phyloP scores from a whole-genome alignment of 2,113 vertebrate genomes.

The Prolemur simus region DNA sequence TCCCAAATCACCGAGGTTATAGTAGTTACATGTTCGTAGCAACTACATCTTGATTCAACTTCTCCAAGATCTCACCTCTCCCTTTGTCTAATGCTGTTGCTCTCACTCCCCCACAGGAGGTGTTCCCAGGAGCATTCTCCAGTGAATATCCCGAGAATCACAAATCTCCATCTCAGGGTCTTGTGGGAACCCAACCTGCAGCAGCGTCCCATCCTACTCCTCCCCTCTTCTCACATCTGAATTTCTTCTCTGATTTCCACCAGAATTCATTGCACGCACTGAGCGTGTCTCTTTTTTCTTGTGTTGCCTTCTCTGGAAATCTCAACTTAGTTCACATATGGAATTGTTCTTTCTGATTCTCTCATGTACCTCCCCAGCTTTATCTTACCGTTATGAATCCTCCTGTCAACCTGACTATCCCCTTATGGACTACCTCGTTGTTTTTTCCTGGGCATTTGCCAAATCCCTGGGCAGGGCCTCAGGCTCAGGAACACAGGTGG shows the following conservation, averaged over 20 bases:
- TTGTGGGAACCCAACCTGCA: background rate
- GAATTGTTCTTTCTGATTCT: background rate
- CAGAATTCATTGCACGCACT: background rate
- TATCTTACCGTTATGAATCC: background rate
- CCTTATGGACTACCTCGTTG: background rate
- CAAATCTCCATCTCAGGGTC: background rate
- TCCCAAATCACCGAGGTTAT: no score
- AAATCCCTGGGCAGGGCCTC: background rate
- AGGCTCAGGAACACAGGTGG: background rate
- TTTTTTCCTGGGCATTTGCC: background rate
- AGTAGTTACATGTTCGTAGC: background rate
- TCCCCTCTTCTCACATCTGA: background rate
- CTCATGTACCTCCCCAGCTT: background rate
- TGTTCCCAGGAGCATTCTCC: background rate
- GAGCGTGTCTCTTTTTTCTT: background rate
- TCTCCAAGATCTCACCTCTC: background rate
- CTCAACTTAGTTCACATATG: background rate
- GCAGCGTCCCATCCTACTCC: no score
- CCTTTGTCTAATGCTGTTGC: background rate
- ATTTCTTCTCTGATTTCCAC: constrained; percentile 11
- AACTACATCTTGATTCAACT: background rate
- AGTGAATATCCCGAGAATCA: background rate
- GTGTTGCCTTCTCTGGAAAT: background rate
- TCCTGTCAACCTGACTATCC: background rate
- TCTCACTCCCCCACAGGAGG: background rate